Percentiles rank a stretch among this genome's conserved stretches.
Evolutionary conservation across 2,113 vertebrate species (phyloP).

Genomic region (Ceyx margarethae): DNA sequence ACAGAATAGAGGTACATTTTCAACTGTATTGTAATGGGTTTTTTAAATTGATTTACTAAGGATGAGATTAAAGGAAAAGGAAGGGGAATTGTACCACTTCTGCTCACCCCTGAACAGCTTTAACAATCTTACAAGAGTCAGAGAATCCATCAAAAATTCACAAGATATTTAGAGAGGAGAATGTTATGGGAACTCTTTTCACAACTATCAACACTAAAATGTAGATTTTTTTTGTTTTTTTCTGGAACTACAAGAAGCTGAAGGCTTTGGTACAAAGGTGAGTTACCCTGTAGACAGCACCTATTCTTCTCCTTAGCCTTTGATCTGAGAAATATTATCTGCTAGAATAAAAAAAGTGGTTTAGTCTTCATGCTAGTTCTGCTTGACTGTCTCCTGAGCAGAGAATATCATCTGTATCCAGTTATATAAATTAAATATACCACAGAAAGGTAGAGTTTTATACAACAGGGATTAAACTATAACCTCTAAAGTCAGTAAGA

Average conservation of each 20-base stretch:
- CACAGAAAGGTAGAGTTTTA: neutral
- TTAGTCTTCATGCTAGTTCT: neutral
- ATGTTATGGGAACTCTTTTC: neutral
- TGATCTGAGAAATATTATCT: slow-evolving; percentile 32
- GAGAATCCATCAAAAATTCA: slow-evolving; percentile 15
- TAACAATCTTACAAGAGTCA: neutral
- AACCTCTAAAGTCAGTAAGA: neutral
- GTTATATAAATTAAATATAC: neutral
- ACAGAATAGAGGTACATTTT: slow-evolving; percentile 15
- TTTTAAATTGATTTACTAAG: slow-evolving; percentile 35
- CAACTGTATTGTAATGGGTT: neutral
- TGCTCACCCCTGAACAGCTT: neutral
- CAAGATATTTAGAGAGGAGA: neutral
- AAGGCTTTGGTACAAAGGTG: slow-evolving; percentile 42
- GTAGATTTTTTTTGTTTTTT: neutral
- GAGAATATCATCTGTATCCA: neutral
- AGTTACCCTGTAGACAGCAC: neutral
- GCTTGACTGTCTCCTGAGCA: slow-evolving; percentile 13
- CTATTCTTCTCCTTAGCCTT: slow-evolving; percentile 9
- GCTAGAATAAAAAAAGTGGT: neutral
- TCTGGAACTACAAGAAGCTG: slow-evolving; percentile 24
- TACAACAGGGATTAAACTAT: neutral
- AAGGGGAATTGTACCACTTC: neutral
- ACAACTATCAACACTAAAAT: neutral
- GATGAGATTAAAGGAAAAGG: neutral